These are phyloP conservation scores for Cotesia chilonis DNA, from an alignment of 1,140 invertebrate species.

Conservation along the genomic window DNA sequence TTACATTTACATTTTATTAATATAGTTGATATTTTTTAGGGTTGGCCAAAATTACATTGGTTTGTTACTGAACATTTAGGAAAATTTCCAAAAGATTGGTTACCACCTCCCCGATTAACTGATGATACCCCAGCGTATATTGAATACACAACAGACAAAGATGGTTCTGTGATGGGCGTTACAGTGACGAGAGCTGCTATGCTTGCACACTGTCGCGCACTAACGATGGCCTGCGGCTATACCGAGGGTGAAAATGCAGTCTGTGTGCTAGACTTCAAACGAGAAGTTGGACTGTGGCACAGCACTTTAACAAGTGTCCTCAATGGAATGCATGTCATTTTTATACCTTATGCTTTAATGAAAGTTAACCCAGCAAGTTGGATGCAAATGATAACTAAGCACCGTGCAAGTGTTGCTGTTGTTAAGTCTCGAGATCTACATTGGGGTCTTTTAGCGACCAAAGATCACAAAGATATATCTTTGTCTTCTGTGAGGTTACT, in stretches of 20 bases:
- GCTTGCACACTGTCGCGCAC: slow-evolving; percentile 92
- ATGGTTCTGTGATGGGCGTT: slow-evolving; percentile 98
- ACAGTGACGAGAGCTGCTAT: slow-evolving; percentile 89
- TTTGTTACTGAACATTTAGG: slow-evolving; percentile 95
- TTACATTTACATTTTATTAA: not conserved
- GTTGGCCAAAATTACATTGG: slow-evolving; percentile 97
- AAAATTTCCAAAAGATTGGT: slow-evolving; percentile 96
- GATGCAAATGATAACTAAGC: slow-evolving; percentile 99
- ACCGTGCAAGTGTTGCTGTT: slow-evolving; percentile 96
- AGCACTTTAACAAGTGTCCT: slow-evolving; percentile 93
- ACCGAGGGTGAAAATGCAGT: slow-evolving; percentile 96
- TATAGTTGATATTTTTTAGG: slow-evolving; percentile 54
- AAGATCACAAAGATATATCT: slow-evolving; percentile 97
- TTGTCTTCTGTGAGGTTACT: slow-evolving; percentile 89
- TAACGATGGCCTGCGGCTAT: slow-evolving; percentile 96
- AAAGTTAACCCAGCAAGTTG: slow-evolving; percentile 98
- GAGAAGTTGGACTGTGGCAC: slow-evolving; percentile 96
- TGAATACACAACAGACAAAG: slow-evolving; percentile 96
- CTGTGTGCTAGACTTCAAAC: slow-evolving; percentile 98
- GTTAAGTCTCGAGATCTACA: slow-evolving; percentile 98
- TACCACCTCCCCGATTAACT: slow-evolving; percentile 86
- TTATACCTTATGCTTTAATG: slow-evolving; percentile 99
- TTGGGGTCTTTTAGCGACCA: slow-evolving; percentile 97
- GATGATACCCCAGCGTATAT: slow-evolving; percentile 97
- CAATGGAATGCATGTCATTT: slow-evolving; percentile 99